Percentiles rank a stretch among this genome's conserved stretches.
phyloP scores from a whole-genome alignment of 2,113 vertebrate genomes.

The Anarhynchus alexandrinus region DNA sequence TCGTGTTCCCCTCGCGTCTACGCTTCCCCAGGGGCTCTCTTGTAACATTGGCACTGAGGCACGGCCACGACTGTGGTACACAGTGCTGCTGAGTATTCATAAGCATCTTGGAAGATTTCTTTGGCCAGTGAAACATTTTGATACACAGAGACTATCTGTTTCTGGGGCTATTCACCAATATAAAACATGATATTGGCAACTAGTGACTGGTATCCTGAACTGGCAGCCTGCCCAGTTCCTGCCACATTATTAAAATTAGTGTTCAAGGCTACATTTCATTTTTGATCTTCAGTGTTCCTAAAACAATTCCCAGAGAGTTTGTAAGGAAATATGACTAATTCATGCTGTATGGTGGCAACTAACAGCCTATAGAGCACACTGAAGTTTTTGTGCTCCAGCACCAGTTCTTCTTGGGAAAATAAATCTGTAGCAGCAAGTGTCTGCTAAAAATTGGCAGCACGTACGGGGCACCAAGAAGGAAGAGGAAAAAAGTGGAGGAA shows the following conservation, averaged over 20 bases:
- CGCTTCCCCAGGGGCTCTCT: not conserved
- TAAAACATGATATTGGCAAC: not conserved
- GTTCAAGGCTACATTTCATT: not conserved
- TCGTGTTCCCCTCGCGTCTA: not conserved
- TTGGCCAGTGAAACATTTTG: not conserved
- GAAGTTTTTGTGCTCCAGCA: not conserved
- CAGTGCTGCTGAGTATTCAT: not conserved
- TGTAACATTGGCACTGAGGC: not conserved
- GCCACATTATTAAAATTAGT: not conserved
- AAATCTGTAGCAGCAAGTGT: not conserved
- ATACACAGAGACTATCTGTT: not conserved
- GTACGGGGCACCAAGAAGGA: not conserved
- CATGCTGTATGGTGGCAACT: not conserved
- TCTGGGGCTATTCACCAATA: not conserved
- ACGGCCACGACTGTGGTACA: not conserved
- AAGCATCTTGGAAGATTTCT: not conserved
- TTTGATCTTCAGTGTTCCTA: not conserved
- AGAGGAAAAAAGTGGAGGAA: not conserved
- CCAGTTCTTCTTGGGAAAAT: not conserved
- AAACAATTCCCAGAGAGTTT: not conserved
- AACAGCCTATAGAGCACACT: not conserved
- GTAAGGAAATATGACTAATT: not conserved
- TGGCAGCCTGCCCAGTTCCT: not conserved
- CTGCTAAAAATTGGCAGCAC: not conserved
- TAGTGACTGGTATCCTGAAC: not conserved